These are phyloP conservation scores for Dasysyrphus tricinctus DNA, from an alignment of 2,888 invertebrate genomes.

Conservation along the genomic window DNA sequence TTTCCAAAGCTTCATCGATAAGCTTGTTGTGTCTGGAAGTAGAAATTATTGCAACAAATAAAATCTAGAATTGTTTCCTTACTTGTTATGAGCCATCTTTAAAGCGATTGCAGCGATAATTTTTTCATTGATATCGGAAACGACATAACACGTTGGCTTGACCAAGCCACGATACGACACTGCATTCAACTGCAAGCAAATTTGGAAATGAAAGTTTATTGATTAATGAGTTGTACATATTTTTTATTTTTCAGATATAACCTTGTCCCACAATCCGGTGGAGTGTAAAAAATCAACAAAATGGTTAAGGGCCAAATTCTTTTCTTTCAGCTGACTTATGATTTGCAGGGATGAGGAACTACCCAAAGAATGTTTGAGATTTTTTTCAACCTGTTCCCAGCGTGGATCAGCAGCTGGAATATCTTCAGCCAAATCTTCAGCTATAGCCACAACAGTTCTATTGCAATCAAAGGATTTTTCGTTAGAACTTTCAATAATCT, in stretches of 20 bases:
- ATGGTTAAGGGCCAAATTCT: conserved; percentile 91
- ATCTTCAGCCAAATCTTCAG: conserved; percentile 92
- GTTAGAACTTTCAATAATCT: background rate
- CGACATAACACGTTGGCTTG: conserved; percentile 84
- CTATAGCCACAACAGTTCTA: conserved; percentile 87
- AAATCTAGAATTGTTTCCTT: conserved; percentile 6
- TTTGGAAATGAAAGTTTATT: background rate
- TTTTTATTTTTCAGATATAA: conserved; percentile 78
- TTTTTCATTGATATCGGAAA: conserved; percentile 92
- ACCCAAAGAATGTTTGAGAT: conserved; percentile 85
- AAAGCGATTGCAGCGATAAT: conserved; percentile 90
- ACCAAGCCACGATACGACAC: conserved; percentile 80
- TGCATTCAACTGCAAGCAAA: conserved; percentile 79
- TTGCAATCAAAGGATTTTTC: conserved; percentile 81
- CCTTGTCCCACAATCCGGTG: conserved; percentile 87
- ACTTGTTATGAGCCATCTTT: conserved; percentile 85
- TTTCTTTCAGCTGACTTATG: conserved; percentile 93
- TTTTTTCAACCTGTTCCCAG: conserved; percentile 84
- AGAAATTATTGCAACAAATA: background rate
- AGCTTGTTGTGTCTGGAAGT: conserved; percentile 79
- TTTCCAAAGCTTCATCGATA: conserved; percentile 86
- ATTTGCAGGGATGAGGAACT: conserved; percentile 93
- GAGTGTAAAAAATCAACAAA: conserved; percentile 91
- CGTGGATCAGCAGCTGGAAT: conserved; percentile 93
- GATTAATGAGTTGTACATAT: background rate